A percentile compares a stretch with the other conserved stretches of the same genome.
phyloP scores from a whole-genome alignment of 2,888 invertebrate species.

The Timema podura region DNA sequence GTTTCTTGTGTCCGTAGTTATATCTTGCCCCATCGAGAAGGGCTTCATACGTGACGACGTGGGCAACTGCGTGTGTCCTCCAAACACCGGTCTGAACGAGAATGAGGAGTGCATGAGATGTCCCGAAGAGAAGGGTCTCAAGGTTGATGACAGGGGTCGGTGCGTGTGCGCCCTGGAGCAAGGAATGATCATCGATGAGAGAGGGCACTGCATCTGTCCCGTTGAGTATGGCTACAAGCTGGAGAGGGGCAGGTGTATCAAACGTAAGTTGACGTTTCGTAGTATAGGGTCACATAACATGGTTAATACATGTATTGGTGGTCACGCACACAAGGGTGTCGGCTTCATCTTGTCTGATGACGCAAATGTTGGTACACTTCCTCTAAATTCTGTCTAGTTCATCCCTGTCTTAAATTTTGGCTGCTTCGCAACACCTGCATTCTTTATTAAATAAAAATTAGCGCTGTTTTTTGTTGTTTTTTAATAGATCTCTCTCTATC shows the following conservation, averaged over 20 bases:
- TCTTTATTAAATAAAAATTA: not conserved
- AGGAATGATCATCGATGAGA: constrained; percentile 72
- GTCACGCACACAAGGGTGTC: no score
- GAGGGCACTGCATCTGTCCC: constrained; percentile 72
- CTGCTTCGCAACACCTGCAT: not conserved
- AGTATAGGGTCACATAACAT: no score
- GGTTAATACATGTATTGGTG: no score
- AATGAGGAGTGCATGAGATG: constrained; percentile 77
- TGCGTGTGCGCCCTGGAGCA: constrained; percentile 78
- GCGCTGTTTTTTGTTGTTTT: not conserved
- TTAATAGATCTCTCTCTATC: not conserved
- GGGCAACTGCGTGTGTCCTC: constrained; percentile 70
- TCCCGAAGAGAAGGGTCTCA: constrained; percentile 63
- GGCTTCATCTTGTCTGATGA: no score
- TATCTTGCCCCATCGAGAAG: constrained; percentile 61
- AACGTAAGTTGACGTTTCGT: constrained; percentile 41
- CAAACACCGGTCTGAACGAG: constrained; percentile 69
- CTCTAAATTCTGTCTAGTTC: not conserved
- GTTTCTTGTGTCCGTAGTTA: no score
- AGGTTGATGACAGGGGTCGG: constrained; percentile 70
- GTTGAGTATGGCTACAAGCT: constrained; percentile 62
- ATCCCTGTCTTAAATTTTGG: not conserved
- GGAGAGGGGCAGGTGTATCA: constrained; percentile 56
- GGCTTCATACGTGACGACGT: constrained; percentile 61
- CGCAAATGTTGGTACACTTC: no score